Percentiles rank a stretch among this genome's conserved stretches.
These are phyloP conservation scores for Trichonephila inaurata DNA, from an alignment of 1,140 invertebrate species.

Conservation along the genomic window DNA sequence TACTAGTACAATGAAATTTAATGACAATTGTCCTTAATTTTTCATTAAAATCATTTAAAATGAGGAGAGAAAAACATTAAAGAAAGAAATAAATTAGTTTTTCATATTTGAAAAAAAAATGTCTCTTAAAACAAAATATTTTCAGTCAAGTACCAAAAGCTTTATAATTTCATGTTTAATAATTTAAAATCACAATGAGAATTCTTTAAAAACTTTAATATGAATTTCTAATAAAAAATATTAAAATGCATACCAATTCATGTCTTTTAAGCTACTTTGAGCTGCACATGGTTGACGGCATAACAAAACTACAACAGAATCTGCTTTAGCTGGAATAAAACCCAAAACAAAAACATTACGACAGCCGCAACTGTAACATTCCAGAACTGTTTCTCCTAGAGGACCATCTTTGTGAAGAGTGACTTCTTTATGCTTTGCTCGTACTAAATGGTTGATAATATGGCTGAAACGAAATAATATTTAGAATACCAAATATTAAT, in stretches of 20 bases:
- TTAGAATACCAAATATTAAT: background rate
- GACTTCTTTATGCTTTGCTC: constrained; percentile 99
- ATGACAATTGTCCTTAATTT: too few relatives aligned
- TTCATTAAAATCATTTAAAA: too few relatives aligned
- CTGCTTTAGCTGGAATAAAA: constrained; percentile 99
- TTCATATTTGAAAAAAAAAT: too few relatives aligned
- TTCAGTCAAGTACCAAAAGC: too few relatives aligned
- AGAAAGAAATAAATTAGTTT: too few relatives aligned
- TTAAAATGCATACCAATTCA: constrained; percentile 91
- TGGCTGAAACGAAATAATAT: constrained; percentile 86
- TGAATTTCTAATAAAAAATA: too few relatives aligned
- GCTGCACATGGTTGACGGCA: constrained; percentile 99
- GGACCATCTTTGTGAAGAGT: constrained; percentile 98
- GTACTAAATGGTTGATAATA: constrained; percentile 98
- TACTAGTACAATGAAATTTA: background rate
- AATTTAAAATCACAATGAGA: too few relatives aligned
- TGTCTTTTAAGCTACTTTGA: constrained; percentile 95
- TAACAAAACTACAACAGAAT: constrained; percentile 98
- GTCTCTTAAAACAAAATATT: too few relatives aligned
- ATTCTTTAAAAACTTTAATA: too few relatives aligned
- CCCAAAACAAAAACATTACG: constrained; percentile 98
- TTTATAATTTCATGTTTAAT: too few relatives aligned
- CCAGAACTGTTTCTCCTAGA: constrained; percentile 97
- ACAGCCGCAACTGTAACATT: constrained; percentile 99
- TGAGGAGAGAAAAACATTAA: too few relatives aligned